Percentiles rank a stretch among this genome's conserved stretches.
Evolutionary conservation across 1,140 invertebrate species (phyloP).

Genomic region (Papilio aristodemus): DNA sequence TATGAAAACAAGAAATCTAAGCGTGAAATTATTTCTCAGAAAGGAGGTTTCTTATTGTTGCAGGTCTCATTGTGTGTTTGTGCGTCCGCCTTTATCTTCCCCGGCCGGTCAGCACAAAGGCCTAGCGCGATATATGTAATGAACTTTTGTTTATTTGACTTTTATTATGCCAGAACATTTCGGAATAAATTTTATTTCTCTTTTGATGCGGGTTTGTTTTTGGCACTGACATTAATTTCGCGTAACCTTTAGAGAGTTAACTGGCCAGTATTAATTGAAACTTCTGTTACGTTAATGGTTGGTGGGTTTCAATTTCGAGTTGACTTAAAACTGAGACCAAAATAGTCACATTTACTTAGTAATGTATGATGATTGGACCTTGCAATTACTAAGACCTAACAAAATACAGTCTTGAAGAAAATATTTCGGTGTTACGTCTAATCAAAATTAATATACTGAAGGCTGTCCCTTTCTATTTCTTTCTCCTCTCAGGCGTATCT

Average conservation of each 20-base stretch:
- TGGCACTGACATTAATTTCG: not conserved
- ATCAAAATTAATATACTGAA: no score
- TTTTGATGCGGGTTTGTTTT: not conserved
- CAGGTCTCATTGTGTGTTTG: constrained; percentile 24
- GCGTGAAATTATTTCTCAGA: constrained; percentile 30
- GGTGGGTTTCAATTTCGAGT: no score
- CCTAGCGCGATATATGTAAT: constrained; percentile 13
- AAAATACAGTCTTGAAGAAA: no score
- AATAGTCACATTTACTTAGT: no score
- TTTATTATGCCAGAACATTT: constrained; percentile 8
- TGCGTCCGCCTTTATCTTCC: constrained; percentile 19
- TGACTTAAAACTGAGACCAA: no score
- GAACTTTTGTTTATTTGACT: constrained; percentile 27
- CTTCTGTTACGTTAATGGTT: no score
- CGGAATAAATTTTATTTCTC: constrained; percentile 2
- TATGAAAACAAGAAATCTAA: not conserved
- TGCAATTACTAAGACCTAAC: no score
- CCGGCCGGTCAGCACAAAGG: constrained; percentile 27
- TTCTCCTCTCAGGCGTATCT: no score
- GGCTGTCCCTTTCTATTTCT: no score
- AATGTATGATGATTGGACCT: no score
- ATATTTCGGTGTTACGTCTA: no score
- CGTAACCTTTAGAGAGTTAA: not conserved
- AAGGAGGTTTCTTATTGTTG: constrained; percentile 27
- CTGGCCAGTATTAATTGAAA: no score